phyloP scores from a whole-genome alignment of 2,797 vertebrate genomes.

The Mormyrus hasselquistii region DNA sequence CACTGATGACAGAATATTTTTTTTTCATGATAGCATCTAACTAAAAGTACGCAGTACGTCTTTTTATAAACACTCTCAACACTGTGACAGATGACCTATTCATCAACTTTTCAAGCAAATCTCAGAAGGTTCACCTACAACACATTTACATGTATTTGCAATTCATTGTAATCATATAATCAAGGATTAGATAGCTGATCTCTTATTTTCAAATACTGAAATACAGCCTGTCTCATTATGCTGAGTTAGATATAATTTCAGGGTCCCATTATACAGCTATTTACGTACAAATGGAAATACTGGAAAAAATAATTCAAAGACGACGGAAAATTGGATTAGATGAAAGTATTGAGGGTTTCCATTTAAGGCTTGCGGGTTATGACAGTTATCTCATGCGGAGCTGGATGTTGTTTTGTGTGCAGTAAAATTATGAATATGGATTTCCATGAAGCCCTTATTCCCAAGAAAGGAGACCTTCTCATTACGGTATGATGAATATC shows the following conservation, averaged over 20 bases:
- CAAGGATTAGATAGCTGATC: conserved; percentile 3
- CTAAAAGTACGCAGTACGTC: not conserved
- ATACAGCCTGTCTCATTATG: not conserved
- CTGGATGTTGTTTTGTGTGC: not conserved
- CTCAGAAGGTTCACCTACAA: not conserved
- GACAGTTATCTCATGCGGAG: not conserved
- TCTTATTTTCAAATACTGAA: conserved; percentile 1
- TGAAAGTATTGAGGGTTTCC: not conserved
- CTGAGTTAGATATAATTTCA: not conserved
- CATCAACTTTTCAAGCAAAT: not conserved
- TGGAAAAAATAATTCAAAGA: not conserved
- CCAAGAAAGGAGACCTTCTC: conserved; percentile 6
- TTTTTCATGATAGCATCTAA: not conserved
- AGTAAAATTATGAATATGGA: conserved; percentile 9
- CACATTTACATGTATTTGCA: conserved; percentile 10
- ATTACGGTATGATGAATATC: not conserved
- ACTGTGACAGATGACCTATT: not conserved
- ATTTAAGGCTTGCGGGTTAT: not conserved
- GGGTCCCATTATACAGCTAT: conserved; percentile 1
- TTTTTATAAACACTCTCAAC: not conserved
- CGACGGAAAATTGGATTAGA: not conserved
- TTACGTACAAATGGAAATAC: not conserved
- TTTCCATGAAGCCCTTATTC: not conserved
- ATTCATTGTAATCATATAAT: conserved; percentile 2
- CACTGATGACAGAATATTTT: not conserved